Conservation (phyloP, 2,113 vertebrate species). For the Gavialis gangeticus region DNA sequence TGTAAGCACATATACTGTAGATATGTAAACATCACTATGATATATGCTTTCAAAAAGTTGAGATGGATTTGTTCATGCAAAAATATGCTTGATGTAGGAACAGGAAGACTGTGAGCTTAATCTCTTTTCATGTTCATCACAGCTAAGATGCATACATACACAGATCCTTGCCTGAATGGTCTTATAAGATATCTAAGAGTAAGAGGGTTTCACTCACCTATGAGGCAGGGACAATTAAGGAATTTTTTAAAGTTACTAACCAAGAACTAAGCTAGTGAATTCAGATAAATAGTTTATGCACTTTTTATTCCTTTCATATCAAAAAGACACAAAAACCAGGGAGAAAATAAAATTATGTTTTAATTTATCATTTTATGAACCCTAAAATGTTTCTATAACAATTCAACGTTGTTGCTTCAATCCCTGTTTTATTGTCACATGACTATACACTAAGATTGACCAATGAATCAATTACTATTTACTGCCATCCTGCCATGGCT, state of each 20-base stretch:
- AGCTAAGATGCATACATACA: neutral
- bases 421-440: neutral
- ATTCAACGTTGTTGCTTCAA: neutral
- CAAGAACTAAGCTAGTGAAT: neutral
- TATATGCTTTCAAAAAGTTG: neutral
- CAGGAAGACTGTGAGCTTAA: neutral
- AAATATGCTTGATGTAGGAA: neutral
- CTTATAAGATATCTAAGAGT: neutral
- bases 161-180: neutral
- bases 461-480: constrained; percentile 49
- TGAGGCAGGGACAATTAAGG: constrained; percentile 21
- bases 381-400: neutral
- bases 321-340: neutral
- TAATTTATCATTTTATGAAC: neutral
- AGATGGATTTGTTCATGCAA: neutral
- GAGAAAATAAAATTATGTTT: neutral
- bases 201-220: constrained; percentile 30
- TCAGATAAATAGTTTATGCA: neutral
- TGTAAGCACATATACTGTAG: neutral
- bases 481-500: neutral
- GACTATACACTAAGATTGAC: constrained; percentile 16
- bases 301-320: neutral
- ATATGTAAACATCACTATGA: neutral
- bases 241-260: neutral
- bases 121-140: neutral